phyloP scores from a whole-genome alignment of 2,888 invertebrate species.

The Aleiodes testaceus region DNA sequence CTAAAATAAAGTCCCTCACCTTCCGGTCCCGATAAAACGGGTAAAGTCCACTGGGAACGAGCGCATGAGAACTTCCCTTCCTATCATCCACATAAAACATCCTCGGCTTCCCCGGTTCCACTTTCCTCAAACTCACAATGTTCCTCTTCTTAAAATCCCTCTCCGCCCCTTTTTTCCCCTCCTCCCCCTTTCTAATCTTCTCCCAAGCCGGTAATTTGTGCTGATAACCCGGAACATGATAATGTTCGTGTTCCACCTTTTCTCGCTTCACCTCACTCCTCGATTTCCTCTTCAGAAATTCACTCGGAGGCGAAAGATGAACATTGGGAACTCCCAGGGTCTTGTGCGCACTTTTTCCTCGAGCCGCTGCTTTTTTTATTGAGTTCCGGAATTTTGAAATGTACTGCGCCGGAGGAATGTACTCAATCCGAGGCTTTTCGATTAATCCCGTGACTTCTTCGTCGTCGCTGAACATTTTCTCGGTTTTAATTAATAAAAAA shows the following conservation, averaged over 20 bases:
- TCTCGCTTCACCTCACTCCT: constrained; percentile 43
- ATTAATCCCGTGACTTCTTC: constrained; percentile 42
- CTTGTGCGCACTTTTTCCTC: constrained; percentile 56
- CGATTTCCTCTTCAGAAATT: constrained; percentile 57
- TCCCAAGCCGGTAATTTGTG: constrained; percentile 56
- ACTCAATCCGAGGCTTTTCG: constrained; percentile 39
- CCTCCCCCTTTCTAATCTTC: constrained; percentile 43
- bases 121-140: constrained; percentile 76
- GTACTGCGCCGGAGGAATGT: constrained; percentile 51
- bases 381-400: constrained; percentile 53
- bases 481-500: not conserved
- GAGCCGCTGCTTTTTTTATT: constrained; percentile 46
- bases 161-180: constrained; percentile 53
- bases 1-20: constrained; percentile 64
- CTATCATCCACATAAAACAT: constrained; percentile 78
- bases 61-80: constrained; percentile 77
- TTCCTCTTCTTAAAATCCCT: constrained; percentile 78
- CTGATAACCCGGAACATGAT: constrained; percentile 53
- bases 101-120: constrained; percentile 76
- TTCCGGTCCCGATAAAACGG: constrained; percentile 78
- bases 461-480: constrained; percentile 36
- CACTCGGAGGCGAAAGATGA: constrained; percentile 50
- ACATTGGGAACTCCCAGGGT: constrained; percentile 58
- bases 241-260: constrained; percentile 53
- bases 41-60: constrained; percentile 79